Percentiles rank a stretch among this genome's conserved stretches.
phyloP scores from a whole-genome alignment of 2,113 vertebrate species.

The Martes martes region DNA sequence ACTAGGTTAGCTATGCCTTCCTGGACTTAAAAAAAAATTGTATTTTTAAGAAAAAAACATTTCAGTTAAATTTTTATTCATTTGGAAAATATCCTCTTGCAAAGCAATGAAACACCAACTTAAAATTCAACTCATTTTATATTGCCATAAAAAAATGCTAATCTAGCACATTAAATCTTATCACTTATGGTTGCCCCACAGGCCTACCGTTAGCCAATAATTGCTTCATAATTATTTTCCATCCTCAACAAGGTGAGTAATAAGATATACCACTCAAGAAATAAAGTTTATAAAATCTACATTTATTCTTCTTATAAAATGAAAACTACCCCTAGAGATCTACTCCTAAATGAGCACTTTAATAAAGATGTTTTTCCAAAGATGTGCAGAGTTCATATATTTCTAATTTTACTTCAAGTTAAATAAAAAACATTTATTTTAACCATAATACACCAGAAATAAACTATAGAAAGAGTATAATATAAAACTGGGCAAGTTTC shows the following conservation, averaged over 20 bases:
- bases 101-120: not conserved
- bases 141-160: not conserved
- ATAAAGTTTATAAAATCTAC: conserved; percentile 27
- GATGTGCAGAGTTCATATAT: not conserved
- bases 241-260: not conserved
- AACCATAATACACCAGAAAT: not conserved
- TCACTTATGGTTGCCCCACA: not conserved
- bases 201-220: conserved; percentile 10
- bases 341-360: not conserved
- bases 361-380: conserved; percentile 26
- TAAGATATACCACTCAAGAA: not conserved
- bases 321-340: conserved; percentile 5
- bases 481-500: not conserved
- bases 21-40: not conserved
- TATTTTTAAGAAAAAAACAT: not conserved
- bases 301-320: conserved; percentile 30
- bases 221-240: conserved; percentile 47
- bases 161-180: not conserved
- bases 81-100: not conserved
- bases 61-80: not conserved
- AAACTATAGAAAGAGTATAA: not conserved
- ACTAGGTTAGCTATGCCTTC: not conserved
- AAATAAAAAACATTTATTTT: conserved; percentile 26
- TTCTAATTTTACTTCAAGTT: conserved; percentile 19
- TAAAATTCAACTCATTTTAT: conserved; percentile 44